Evolutionary conservation across 1,140 invertebrate genomes (phyloP).

Genomic region (Manduca sexta): DNA sequence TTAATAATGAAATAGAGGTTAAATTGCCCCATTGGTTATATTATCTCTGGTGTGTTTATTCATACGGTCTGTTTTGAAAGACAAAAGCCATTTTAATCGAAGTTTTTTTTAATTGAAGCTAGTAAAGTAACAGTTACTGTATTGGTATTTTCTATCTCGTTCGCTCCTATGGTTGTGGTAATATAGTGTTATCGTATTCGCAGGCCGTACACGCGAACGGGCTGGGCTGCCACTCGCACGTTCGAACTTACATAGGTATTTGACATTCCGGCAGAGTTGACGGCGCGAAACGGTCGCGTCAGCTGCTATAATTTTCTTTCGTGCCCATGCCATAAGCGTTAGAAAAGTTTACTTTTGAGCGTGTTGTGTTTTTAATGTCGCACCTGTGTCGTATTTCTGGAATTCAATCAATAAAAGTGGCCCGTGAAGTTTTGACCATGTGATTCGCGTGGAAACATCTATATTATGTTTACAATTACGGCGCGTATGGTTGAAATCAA

Average conservation of each 20-base stretch:
- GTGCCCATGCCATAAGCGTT: slow-evolving; percentile 25
- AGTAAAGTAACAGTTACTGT: no score
- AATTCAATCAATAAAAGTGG: slow-evolving; percentile 10
- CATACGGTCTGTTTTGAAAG: no score
- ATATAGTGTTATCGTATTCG: slow-evolving; percentile 42
- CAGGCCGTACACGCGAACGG: slow-evolving; percentile 13
- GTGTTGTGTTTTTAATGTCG: slow-evolving; percentile 13
- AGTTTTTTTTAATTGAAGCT: no score
- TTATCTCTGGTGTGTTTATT: no score
- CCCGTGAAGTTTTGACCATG: slow-evolving; percentile 12
- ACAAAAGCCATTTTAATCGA: no score
- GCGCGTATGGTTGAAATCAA: slow-evolving; percentile 36
- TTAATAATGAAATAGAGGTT: no score
- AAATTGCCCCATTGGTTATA: no score
- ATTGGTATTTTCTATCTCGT: slow-evolving; percentile 18
- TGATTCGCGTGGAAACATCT: slow-evolving; percentile 14
- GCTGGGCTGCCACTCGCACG: slow-evolving; percentile 15
- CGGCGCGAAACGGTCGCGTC: slow-evolving; percentile 39
- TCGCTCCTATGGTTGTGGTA: slow-evolving; percentile 28
- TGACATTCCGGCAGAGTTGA: slow-evolving; percentile 44
- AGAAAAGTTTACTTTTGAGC: slow-evolving; percentile 38
- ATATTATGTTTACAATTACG: slow-evolving; percentile 27
- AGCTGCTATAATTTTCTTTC: slow-evolving; percentile 10
- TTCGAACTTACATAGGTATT: slow-evolving; percentile 7
- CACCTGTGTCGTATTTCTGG: slow-evolving; percentile 4